phyloP scores from a whole-genome alignment of 2,113 vertebrate genomes.

The Sisor rabdophorus region DNA sequence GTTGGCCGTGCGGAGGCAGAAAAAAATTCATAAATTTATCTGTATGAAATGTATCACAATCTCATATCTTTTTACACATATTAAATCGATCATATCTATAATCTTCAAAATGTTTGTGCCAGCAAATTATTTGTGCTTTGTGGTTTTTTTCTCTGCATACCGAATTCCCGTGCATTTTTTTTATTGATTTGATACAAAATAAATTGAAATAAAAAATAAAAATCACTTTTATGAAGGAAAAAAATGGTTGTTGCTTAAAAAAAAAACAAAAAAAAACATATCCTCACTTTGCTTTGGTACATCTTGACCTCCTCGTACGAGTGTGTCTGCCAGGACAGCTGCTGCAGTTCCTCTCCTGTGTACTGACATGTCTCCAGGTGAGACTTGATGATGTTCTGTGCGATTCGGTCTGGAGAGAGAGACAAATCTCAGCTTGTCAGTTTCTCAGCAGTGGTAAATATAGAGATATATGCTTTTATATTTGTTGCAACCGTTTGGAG shows the following conservation, averaged over 20 bases:
- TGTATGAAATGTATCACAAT: too few relatives aligned
- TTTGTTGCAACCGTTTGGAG: too few relatives aligned
- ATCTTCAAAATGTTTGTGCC: too few relatives aligned
- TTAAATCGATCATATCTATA: too few relatives aligned
- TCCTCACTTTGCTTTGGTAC: conserved; percentile 94
- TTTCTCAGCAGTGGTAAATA: not conserved
- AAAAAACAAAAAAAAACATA: not conserved
- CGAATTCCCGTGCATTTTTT: conserved; percentile 34
- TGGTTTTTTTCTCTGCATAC: too few relatives aligned
- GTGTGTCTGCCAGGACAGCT: conserved; percentile 97
- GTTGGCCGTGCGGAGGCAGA: too few relatives aligned
- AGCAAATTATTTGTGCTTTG: too few relatives aligned
- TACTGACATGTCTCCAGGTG: conserved; percentile 99
- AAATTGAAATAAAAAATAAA: conserved; percentile 35
- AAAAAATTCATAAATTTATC: too few relatives aligned
- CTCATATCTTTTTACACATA: too few relatives aligned
- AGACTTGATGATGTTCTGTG: conserved; percentile 99
- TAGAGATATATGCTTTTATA: not conserved
- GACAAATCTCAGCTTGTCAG: not conserved
- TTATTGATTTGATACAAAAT: conserved; percentile 51
- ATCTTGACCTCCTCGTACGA: conserved; percentile 97
- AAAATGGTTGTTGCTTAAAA: conserved; percentile 11
- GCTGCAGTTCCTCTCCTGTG: conserved; percentile 93
- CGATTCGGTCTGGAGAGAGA: conserved; percentile 82
- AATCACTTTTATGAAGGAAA: conserved; percentile 23